Conservation (phyloP, 2,113 vertebrate genomes). For the Myotis yumanensis region DNA sequence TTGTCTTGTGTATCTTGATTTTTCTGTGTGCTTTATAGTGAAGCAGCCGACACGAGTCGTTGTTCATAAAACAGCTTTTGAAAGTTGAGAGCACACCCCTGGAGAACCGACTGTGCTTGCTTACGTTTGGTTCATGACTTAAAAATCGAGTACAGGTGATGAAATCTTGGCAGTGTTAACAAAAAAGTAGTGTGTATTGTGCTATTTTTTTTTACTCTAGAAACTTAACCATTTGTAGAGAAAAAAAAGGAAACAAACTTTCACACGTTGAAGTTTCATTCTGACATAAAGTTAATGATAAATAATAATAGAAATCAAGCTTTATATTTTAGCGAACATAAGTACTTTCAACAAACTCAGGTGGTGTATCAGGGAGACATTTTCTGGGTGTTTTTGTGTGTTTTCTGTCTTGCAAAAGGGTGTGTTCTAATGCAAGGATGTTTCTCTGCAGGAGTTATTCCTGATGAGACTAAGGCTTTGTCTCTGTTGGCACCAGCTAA, state of each 20-base stretch:
- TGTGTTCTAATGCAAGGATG: slow-evolving; percentile 85
- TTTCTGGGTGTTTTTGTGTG: slow-evolving; percentile 93
- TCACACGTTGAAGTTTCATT: slow-evolving; percentile 89
- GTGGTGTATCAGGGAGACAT: slow-evolving; percentile 90
- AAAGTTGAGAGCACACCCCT: slow-evolving; percentile 99
- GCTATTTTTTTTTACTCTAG: slow-evolving; percentile 96
- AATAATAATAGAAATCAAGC: slow-evolving; percentile 89
- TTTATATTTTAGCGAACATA: slow-evolving; percentile 90
- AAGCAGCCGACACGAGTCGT: slow-evolving; percentile 99
- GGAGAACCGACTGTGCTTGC: slow-evolving; percentile 99
- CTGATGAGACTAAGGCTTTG: slow-evolving; percentile 99
- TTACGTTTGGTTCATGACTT: slow-evolving; percentile 99
- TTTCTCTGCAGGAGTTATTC: slow-evolving; percentile 98
- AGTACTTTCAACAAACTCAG: slow-evolving; percentile 90
- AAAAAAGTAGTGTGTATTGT: slow-evolving; percentile 98
- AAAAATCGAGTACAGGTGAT: slow-evolving; percentile 99
- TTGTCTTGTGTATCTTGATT: slow-evolving; percentile 99
- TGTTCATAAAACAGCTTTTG: slow-evolving; percentile 99
- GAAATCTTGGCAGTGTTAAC: slow-evolving; percentile 99
- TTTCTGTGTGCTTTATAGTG: slow-evolving; percentile 99
- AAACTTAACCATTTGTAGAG: slow-evolving; percentile 91
- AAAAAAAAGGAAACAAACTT: slow-evolving; percentile 89
- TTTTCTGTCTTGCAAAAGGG: slow-evolving; percentile 84
- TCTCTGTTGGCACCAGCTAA: slow-evolving; percentile 99
- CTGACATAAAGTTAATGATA: slow-evolving; percentile 90